phyloP scores from a whole-genome alignment of 2,888 invertebrate genomes.

The Hanleya hanleyi region DNA sequence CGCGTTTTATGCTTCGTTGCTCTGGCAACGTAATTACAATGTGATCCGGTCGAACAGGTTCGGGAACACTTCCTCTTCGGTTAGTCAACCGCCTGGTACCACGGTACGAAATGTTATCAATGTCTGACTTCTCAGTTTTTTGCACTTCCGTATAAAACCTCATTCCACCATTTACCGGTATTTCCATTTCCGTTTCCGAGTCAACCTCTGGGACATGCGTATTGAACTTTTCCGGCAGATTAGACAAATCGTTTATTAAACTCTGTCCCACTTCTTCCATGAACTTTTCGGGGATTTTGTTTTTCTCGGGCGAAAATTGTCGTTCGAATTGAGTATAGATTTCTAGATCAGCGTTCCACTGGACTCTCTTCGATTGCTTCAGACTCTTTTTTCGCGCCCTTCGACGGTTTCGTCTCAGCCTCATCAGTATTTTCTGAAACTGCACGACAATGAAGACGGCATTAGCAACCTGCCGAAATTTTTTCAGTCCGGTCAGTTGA shows the following conservation, averaged over 20 bases:
- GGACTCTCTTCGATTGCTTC: background rate
- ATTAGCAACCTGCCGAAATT: slow-evolving; percentile 13
- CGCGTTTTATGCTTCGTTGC: background rate
- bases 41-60: background rate
- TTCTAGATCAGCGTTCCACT: slow-evolving; percentile 2
- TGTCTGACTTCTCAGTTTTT: background rate
- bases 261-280: slow-evolving; percentile 12
- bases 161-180: background rate
- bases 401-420: background rate
- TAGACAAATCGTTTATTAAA: slow-evolving; percentile 8
- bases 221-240: background rate
- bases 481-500: background rate
- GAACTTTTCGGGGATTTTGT: slow-evolving; percentile 4
- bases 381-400: background rate
- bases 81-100: background rate
- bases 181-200: background rate
- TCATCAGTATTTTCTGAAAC: background rate
- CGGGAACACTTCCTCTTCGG: background rate
- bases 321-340: background rate
- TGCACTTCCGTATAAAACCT: background rate
- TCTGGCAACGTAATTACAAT: background rate
- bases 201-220: background rate
- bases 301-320: background rate
- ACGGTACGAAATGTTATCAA: background rate
- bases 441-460: background rate